A percentile compares a stretch with the other conserved stretches of the same genome.
phyloP scores from a whole-genome alignment of 23 tunicate species.

The Halocynthia roretzi region DNA sequence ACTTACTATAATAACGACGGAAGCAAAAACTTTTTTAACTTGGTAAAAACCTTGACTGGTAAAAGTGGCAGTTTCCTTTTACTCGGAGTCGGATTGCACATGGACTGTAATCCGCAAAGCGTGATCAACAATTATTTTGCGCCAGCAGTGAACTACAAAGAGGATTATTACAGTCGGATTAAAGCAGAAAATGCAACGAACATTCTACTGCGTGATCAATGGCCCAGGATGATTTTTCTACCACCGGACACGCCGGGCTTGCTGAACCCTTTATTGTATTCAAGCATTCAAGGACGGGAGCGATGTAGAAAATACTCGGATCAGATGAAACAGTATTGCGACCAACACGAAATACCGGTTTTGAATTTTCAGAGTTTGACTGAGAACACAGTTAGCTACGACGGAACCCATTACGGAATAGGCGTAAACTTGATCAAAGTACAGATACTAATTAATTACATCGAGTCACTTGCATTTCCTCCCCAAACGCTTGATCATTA shows the following conservation, averaged over 20 bases:
- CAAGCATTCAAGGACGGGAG: not conserved
- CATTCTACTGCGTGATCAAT: not conserved
- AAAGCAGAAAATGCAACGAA: not conserved
- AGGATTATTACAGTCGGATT: not conserved
- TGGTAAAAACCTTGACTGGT: slow-evolving; percentile 2
- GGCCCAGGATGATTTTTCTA: slow-evolving; percentile 6
- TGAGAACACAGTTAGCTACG: slow-evolving; percentile 39
- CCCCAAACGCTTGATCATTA: too few species aligned
- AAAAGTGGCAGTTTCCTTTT: not conserved
- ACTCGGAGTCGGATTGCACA: not conserved
- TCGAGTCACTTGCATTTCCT: too few species aligned
- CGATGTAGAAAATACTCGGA: not conserved
- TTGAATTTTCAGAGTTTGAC: slow-evolving; percentile 35
- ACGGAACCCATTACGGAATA: slow-evolving; percentile 69
- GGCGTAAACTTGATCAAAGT: slow-evolving; percentile 73
- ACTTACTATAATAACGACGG: slow-evolving; percentile 2
- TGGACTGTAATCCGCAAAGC: not conserved
- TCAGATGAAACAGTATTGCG: not conserved
- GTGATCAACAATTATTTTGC: not conserved
- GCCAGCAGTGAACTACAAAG: not conserved
- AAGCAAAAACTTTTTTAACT: not conserved
- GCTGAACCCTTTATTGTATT: not conserved
- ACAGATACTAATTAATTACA: slow-evolving; percentile 48
- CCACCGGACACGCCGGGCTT: slow-evolving; percentile 8
- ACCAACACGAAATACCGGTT: not conserved